Percentiles rank a stretch among this genome's conserved stretches.
Evolutionary conservation across 2,797 vertebrate species (phyloP).

Genomic region (Argya squamiceps): DNA sequence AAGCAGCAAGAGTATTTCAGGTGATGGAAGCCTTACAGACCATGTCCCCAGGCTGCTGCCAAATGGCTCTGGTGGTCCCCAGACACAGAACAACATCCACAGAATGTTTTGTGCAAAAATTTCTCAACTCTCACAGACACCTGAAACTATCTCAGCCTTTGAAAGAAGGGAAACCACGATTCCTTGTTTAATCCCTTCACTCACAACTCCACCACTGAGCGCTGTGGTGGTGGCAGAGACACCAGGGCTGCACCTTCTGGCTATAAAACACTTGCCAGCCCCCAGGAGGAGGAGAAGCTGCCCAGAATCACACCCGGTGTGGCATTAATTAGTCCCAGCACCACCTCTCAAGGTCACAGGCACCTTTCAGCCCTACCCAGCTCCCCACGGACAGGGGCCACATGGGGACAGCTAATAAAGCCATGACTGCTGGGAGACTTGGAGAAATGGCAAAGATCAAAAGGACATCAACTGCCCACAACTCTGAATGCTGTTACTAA

Average conservation of each 20-base stretch:
- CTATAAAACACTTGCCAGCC: background rate
- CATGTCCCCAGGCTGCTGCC: background rate
- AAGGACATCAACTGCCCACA: background rate
- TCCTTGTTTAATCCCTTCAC: background rate
- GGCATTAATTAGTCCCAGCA: conserved; percentile 6
- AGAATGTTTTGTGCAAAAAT: background rate
- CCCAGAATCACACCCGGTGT: background rate
- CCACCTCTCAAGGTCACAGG: conserved; percentile 19
- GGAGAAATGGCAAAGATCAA: background rate
- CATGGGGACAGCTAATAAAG: background rate
- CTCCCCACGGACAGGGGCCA: accelerated
- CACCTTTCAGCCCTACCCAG: background rate
- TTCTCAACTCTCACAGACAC: background rate
- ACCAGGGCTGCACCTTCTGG: background rate
- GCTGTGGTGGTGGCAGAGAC: background rate
- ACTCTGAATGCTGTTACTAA: background rate
- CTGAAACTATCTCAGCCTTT: background rate
- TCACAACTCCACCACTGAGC: background rate
- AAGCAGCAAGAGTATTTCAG: background rate
- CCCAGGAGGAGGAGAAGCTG: background rate
- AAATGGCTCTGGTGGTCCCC: background rate
- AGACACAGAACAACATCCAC: background rate
- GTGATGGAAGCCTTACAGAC: background rate
- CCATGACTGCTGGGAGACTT: background rate
- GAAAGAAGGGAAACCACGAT: accelerated